Conservation (phyloP, 2,888 invertebrate genomes). For the Pseudococcus longispinus region DNA sequence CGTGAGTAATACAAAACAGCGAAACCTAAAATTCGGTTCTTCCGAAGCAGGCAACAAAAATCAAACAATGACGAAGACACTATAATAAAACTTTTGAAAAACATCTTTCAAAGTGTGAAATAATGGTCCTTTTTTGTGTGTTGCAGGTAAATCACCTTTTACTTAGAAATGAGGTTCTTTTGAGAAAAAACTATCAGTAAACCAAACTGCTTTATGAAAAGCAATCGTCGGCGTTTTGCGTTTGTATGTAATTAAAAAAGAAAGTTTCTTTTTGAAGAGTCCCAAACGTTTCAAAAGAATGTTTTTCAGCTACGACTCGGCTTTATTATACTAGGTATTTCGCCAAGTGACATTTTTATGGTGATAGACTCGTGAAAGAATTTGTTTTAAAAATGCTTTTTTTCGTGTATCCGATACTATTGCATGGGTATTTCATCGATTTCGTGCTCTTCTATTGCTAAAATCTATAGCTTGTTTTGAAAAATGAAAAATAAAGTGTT, state of each 20-base stretch:
- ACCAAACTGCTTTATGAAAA: constrained; percentile 4
- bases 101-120: constrained; percentile 4
- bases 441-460: background rate
- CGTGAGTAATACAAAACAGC: constrained; percentile 16
- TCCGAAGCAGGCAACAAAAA: background rate
- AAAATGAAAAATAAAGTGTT: background rate
- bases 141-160: constrained; percentile 28
- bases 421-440: background rate
- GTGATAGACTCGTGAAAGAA: background rate
- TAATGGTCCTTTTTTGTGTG: background rate
- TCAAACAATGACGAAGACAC: constrained; percentile 11
- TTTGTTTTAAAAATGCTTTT: constrained; percentile 10
- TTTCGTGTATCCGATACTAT: background rate
- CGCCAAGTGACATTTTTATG: constrained; percentile 24
- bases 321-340: background rate
- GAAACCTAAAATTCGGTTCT: background rate
- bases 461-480: background rate
- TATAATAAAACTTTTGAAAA: constrained; percentile 6
- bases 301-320: background rate
- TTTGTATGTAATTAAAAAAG: constrained; percentile 38
- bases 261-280: constrained; percentile 29
- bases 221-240: constrained; percentile 12
- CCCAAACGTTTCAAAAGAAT: background rate
- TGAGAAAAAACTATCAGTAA: background rate
- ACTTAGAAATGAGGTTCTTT: background rate